Evolutionary conservation across 1,140 invertebrate species (phyloP).

Genomic region (Chelonus insularis): DNA sequence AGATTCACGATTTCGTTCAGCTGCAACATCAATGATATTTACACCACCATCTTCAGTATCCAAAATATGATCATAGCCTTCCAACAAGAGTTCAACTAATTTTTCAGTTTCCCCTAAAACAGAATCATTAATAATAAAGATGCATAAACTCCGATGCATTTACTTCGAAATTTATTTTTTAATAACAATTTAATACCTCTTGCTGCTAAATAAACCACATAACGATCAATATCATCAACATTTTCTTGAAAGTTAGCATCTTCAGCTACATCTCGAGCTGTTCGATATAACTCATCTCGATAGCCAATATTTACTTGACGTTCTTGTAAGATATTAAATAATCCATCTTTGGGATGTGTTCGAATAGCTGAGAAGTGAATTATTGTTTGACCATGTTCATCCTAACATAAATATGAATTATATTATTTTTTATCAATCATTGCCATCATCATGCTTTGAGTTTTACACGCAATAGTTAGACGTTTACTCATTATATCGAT

Average conservation of each 20-base stretch:
- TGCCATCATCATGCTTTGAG: too few species aligned
- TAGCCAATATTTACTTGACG: constrained; percentile 76
- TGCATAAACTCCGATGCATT: too few species aligned
- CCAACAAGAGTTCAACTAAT: constrained; percentile 74
- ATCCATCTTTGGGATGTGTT: constrained; percentile 73
- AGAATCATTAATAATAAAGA: too few species aligned
- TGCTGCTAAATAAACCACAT: constrained; percentile 73
- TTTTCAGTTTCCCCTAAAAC: constrained; percentile 74
- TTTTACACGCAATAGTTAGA: too few species aligned
- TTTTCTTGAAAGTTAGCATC: constrained; percentile 79
- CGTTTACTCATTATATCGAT: too few species aligned
- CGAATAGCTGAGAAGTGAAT: constrained; percentile 84
- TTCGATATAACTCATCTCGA: constrained; percentile 81
- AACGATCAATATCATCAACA: constrained; percentile 80
- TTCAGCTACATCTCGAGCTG: constrained; percentile 82
- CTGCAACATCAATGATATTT: constrained; percentile 70
- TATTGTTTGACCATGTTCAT: constrained; percentile 85
- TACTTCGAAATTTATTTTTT: too few species aligned
- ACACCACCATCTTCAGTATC: constrained; percentile 72
- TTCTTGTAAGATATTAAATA: constrained; percentile 78
- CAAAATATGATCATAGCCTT: constrained; percentile 87
- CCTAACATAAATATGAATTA: too few species aligned
- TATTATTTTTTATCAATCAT: too few species aligned
- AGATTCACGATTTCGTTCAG: constrained; percentile 66
- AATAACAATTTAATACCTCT: constrained; percentile 62